These are phyloP conservation scores for Geophilus truncorum DNA, from an alignment of 2,888 invertebrate genomes.

Conservation along the genomic window DNA sequence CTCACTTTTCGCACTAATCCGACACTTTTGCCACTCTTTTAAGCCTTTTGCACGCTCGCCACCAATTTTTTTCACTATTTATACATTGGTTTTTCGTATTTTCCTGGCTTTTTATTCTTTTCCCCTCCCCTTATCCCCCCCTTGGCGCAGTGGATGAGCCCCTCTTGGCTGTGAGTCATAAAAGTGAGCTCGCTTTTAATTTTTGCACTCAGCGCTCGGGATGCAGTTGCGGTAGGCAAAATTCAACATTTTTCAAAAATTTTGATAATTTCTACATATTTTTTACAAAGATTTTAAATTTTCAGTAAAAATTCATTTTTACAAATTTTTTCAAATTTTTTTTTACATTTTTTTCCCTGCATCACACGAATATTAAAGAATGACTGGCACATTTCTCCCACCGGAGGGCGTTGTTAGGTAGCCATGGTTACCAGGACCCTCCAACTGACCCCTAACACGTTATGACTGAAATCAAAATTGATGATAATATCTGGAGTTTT, in stretches of 20 bases:
- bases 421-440: neutral
- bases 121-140: neutral
- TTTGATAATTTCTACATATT: no score
- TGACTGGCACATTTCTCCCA: neutral
- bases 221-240: no score
- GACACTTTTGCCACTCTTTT: neutral
- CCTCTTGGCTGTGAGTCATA: neutral
- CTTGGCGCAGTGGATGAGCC: no score
- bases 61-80: no score
- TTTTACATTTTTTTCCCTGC: no score
- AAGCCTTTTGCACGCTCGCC: no score
- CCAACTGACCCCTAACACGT: neutral
- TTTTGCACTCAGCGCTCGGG: neutral
- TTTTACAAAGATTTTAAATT: no score
- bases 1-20: neutral
- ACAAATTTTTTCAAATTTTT: no score
- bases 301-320: no score
- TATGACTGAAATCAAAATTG: neutral
- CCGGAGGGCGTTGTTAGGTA: neutral
- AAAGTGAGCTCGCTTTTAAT: neutral
- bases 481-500: no score
- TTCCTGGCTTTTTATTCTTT: neutral
- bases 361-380: conserved; percentile 10
- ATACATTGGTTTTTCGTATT: no score
- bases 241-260: no score